Evolutionary conservation across 1,140 invertebrate species (phyloP), one percentile per base, ranked within the genome.

Genomic region (Conus ventricosus): DNA sequence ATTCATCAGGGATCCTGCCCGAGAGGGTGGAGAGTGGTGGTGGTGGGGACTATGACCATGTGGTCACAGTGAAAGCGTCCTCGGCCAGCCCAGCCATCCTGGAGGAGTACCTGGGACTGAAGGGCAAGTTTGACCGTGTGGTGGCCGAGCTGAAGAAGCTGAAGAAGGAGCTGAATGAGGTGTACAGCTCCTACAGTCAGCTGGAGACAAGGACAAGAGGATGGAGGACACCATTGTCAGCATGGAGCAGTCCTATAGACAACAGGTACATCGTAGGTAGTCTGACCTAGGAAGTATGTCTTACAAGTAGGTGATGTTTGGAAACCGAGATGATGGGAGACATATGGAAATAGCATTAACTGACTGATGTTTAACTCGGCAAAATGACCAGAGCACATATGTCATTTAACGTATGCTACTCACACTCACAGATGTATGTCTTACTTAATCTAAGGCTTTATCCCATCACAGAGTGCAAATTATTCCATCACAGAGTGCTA

Each of bases 51-150:
- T 90, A 89, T 86, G 84, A 85, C 54, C 91, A 91, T 80, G 57
- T 67, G 20, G 87, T 91, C 51, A 90, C 88, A 2, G 91, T 91
- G 15, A 86, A 78, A 63, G 57, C 87, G 39, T 55, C 55, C 25
- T 89, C 91, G n/a, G 71, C 83, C n/a, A 80, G 89, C 54, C 51
- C 91, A 27, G 90, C 90, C 54, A 91, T 94, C 53, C 87, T 94
- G 71, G 91, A 91, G 78, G 93, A 94, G 85, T 92, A 92, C 75
- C 87, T 87, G 23, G 88, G 89, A 17, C 76, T 93, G 51, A 91
- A 91, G 87, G 86, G 80, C 17, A 93, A 94, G 88, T 93, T 92
- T 90, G 91, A 92, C 51, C 78, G 90, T 17, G 90, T 90, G 57
- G 88, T 91, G 83, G 81, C 82, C 71, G 92, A 94, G 84, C 87